Conservation (phyloP, 2,888 invertebrate species). For the Conistra vaccinii region DNA sequence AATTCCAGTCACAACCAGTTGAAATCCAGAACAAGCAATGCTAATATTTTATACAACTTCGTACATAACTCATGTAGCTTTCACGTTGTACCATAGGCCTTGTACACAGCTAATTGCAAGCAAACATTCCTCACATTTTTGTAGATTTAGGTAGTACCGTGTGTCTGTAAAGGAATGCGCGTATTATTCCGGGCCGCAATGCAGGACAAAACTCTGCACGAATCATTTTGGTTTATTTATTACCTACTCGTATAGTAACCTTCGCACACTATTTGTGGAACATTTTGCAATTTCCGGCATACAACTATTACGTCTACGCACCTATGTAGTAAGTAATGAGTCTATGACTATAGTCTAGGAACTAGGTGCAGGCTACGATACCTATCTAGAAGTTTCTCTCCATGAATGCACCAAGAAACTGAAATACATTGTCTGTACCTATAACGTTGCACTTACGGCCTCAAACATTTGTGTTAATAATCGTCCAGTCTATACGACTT, state of each 20-base stretch:
- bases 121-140: constrained; percentile 44
- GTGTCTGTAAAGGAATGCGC: constrained; percentile 37
- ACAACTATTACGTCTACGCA: too few relatives aligned
- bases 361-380: neutral
- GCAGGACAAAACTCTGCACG: constrained; percentile 27
- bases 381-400: neutral
- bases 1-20: constrained; percentile 51
- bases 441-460: neutral
- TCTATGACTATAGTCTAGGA: constrained; percentile 18
- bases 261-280: constrained; percentile 26
- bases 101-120: constrained; percentile 47
- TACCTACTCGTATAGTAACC: constrained; percentile 20
- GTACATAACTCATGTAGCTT: constrained; percentile 47
- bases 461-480: neutral
- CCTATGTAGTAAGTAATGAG: neutral
- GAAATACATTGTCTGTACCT: neutral
- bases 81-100: constrained; percentile 32
- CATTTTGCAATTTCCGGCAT: constrained; percentile 7
- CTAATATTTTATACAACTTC: constrained; percentile 55
- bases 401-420: neutral
- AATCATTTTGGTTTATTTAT: constrained; percentile 35
- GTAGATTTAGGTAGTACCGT: constrained; percentile 18
- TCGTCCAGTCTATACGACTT: neutral
- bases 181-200: constrained; percentile 36
- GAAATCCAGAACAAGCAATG: constrained; percentile 42